phyloP scores from a whole-genome alignment of 1,140 invertebrate species.

The Zaprionus camerounensis region DNA sequence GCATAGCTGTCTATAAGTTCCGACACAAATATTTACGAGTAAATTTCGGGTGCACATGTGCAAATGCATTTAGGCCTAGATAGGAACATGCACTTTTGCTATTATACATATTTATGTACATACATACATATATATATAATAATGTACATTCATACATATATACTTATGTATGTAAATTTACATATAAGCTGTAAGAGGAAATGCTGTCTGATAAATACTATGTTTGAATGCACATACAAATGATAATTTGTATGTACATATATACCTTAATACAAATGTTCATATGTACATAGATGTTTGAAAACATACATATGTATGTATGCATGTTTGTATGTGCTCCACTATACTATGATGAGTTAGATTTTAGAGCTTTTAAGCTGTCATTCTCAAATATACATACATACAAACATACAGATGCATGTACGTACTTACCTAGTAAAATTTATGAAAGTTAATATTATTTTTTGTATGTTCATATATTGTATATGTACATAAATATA shows the following conservation, averaged over 20 bases:
- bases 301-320: not conserved
- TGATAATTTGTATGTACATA: not conserved
- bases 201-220: not conserved
- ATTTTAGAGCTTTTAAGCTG: too few relatives aligned
- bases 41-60: not conserved
- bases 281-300: not conserved
- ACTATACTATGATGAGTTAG: too few relatives aligned
- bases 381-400: too few relatives aligned
- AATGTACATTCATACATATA: not conserved
- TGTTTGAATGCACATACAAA: not conserved
- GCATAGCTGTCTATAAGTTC: not conserved
- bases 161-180: not conserved
- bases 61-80: conserved; percentile 3
- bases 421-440: too few relatives aligned
- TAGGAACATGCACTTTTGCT: not conserved
- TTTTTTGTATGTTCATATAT: too few relatives aligned
- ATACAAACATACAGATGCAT: too few relatives aligned
- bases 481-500: too few relatives aligned
- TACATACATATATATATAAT: not conserved
- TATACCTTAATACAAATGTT: not conserved
- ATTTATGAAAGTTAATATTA: too few relatives aligned
- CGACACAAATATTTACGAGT: conserved; percentile 1
- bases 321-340: not conserved
- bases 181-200: not conserved
- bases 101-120: not conserved